Evolutionary conservation across 2,888 invertebrate genomes (phyloP).

Genomic region (Graphium colonna): DNA sequence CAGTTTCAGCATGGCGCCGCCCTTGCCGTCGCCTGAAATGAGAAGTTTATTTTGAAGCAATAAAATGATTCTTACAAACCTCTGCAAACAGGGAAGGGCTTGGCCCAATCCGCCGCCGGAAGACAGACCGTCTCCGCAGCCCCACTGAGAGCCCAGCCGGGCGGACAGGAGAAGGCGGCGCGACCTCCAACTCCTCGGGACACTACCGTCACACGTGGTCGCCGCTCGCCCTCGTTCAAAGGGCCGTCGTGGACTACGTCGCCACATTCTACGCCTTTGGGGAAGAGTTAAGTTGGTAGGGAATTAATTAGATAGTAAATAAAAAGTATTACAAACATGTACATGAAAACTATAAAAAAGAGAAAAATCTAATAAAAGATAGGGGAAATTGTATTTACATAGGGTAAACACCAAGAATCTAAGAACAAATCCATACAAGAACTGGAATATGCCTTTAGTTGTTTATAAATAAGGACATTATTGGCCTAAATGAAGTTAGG

Average conservation of each 20-base stretch:
- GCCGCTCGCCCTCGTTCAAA: conserved; percentile 74
- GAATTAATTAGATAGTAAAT: not conserved
- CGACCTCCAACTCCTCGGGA: conserved; percentile 90
- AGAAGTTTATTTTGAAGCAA: too few species aligned
- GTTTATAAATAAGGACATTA: too few species aligned
- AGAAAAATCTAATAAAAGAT: too few species aligned
- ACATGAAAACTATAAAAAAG: too few species aligned
- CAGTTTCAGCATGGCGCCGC: too few species aligned
- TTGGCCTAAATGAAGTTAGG: too few species aligned
- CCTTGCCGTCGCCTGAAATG: too few species aligned
- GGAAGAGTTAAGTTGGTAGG: not conserved
- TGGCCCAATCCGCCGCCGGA: conserved; percentile 89
- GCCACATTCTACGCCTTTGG: conserved; percentile 87
- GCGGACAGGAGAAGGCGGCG: conserved; percentile 88
- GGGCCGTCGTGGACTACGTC: conserved; percentile 80
- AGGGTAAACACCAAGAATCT: too few species aligned
- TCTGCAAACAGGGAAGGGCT: conserved; percentile 87
- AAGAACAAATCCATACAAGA: too few species aligned
- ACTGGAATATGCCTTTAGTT: too few species aligned
- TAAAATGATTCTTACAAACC: conserved; percentile 69
- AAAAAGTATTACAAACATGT: not conserved
- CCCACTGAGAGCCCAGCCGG: conserved; percentile 88
- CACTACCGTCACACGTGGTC: conserved; percentile 85
- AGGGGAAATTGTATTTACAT: too few species aligned
- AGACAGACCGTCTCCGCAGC: conserved; percentile 87